These are phyloP conservation scores for Schmidtea mediterranea DNA, from an alignment of 1,140 invertebrate genomes.

Conservation along the genomic window DNA sequence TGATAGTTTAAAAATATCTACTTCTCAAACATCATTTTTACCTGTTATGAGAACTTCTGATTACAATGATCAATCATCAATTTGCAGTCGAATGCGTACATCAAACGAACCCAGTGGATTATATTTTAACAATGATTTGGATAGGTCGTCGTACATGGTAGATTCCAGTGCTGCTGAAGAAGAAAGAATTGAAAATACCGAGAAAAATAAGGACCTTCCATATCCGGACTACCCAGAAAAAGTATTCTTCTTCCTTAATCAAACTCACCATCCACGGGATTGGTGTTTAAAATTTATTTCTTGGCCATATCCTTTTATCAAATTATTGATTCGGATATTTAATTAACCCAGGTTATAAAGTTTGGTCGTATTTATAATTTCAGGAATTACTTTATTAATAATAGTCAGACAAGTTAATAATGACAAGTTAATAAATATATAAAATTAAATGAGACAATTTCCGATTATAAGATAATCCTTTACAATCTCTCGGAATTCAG, in stretches of 20 bases:
- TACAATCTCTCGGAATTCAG: neutral
- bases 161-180: neutral
- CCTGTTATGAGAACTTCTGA: no score
- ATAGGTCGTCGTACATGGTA: neutral
- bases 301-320: conserved; percentile 88
- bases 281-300: conserved; percentile 78
- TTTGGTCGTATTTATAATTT: no score
- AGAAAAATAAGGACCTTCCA: conserved; percentile 32
- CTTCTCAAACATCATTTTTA: no score
- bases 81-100: no score
- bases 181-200: neutral
- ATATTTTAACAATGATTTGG: no score
- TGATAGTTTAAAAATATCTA: no score
- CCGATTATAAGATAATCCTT: neutral
- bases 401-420: no score
- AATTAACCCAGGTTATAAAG: neutral
- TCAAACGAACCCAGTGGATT: no score
- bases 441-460: no score
- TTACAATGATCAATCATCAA: no score
- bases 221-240: conserved; percentile 57
- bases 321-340: conserved; percentile 2
- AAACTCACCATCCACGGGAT: conserved; percentile 51
- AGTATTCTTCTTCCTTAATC: conserved; percentile 47
- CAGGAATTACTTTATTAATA: no score
- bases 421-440: no score